phyloP scores from a whole-genome alignment of 2,888 invertebrate species.

The Eucera pruinosa region DNA sequence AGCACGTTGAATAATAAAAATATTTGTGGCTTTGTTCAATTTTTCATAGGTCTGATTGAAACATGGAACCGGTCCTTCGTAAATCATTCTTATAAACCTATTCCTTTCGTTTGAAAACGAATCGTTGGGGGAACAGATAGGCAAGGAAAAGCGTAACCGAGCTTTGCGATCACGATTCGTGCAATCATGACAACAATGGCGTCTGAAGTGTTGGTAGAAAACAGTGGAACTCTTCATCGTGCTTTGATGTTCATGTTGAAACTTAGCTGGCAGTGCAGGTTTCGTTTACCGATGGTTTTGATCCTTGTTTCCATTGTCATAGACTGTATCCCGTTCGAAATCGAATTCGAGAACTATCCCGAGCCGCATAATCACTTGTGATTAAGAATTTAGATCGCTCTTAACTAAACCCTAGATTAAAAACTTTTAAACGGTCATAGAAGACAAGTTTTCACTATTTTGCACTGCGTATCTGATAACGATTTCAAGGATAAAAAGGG shows the following conservation, averaged over 20 bases:
- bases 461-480: slow-evolving; percentile 6
- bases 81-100: not conserved
- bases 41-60: not conserved
- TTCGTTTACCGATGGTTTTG: slow-evolving; percentile 87
- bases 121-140: too few relatives aligned
- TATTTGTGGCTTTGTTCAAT: too few relatives aligned
- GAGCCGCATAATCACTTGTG: slow-evolving; percentile 56
- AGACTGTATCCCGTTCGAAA: slow-evolving; percentile 89
- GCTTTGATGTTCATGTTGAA: slow-evolving; percentile 88
- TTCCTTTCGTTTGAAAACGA: too few relatives aligned
- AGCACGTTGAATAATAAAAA: too few relatives aligned
- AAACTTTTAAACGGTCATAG: not conserved
- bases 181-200: too few relatives aligned
- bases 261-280: slow-evolving; percentile 89
- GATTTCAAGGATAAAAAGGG: slow-evolving; percentile 8
- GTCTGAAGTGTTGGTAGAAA: slow-evolving; percentile 75
- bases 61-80: not conserved
- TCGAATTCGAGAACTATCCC: slow-evolving; percentile 76
- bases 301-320: slow-evolving; percentile 88
- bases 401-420: too few relatives aligned
- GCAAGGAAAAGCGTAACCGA: too few relatives aligned
- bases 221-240: slow-evolving; percentile 83
- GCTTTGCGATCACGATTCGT: too few relatives aligned
- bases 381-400: slow-evolving; percentile 35
- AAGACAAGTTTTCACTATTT: slow-evolving; percentile 23